Evolutionary conservation across 2,888 invertebrate genomes (phyloP).

Genomic region (Scaptomyza cyrtandrae): DNA sequence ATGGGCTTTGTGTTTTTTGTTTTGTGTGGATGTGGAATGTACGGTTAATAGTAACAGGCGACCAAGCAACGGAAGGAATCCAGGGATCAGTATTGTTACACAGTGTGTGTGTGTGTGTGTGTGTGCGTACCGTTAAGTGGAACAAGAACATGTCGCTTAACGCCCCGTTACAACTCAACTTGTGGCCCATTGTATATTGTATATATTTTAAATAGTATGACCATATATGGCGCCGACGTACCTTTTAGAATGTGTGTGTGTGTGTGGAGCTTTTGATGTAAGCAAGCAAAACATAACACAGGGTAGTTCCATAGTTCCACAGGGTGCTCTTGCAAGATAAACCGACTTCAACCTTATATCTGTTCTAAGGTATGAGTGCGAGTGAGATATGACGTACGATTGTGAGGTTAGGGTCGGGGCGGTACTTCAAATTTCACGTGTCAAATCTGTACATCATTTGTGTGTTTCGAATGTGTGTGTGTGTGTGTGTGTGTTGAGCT

Average conservation of each 20-base stretch:
- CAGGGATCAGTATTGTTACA: constrained; percentile 21
- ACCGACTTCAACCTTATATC: no score
- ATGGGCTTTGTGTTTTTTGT: constrained; percentile 27
- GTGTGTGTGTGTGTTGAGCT: no score
- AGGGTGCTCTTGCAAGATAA: not conserved
- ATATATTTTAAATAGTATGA: not conserved
- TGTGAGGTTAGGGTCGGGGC: no score
- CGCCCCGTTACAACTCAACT: constrained; percentile 75
- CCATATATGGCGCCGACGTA: constrained; percentile 36
- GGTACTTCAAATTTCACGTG: no score
- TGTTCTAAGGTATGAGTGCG: no score
- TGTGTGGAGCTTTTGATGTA: not conserved
- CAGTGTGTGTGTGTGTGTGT: constrained; percentile 10
- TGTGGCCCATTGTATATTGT: constrained; percentile 53
- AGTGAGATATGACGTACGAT: no score
- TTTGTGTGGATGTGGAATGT: no score
- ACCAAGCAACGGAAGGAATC: constrained; percentile 16
- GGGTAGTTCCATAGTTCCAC: not conserved
- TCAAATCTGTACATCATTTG: no score
- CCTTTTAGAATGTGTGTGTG: not conserved
- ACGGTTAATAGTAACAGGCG: constrained; percentile 13
- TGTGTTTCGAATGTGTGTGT: no score
- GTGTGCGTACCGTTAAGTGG: constrained; percentile 47
- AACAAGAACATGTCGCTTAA: constrained; percentile 76
- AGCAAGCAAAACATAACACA: not conserved